phyloP scores from a whole-genome alignment of 2,888 invertebrate species.

The Hydroisotoma schaefferi region DNA sequence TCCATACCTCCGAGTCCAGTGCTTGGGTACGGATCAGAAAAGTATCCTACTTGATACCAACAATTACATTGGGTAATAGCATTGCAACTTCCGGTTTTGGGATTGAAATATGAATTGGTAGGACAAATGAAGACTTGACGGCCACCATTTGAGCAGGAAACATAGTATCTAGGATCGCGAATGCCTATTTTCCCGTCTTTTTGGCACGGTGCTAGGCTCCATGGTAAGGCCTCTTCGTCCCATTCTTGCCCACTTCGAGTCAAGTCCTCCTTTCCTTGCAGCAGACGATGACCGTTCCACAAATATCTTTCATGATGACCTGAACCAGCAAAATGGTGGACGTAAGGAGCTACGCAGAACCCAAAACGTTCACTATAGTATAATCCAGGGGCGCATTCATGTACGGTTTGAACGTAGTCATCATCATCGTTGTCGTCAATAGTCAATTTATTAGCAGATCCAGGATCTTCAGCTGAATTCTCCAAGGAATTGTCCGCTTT shows the following conservation, averaged over 20 bases:
- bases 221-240: constrained; percentile 24
- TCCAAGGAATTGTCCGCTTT: constrained; percentile 25
- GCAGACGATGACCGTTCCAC: constrained; percentile 30
- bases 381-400: constrained; percentile 32
- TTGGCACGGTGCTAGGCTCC: constrained; percentile 26
- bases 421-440: constrained; percentile 31
- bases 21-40: constrained; percentile 25
- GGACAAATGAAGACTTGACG: constrained; percentile 35
- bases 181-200: constrained; percentile 27
- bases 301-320: constrained; percentile 29
- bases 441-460: constrained; percentile 3
- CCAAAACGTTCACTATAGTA: constrained; percentile 40
- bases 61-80: constrained; percentile 37
- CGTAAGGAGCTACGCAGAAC: constrained; percentile 41
- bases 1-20: constrained; percentile 20
- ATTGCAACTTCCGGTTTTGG: constrained; percentile 23
- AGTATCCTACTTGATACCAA: constrained; percentile 39
- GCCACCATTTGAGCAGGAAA: constrained; percentile 19
- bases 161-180: constrained; percentile 40
- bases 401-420: constrained; percentile 28
- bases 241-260: constrained; percentile 17
- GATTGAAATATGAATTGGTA: constrained; percentile 44
- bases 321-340: constrained; percentile 34
- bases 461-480: constrained; percentile 17
- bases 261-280: neutral